Evolutionary conservation across 2,888 invertebrate species (phyloP), one percentile per base, ranked within the genome.

Genomic region (Timema cristinae): DNA sequence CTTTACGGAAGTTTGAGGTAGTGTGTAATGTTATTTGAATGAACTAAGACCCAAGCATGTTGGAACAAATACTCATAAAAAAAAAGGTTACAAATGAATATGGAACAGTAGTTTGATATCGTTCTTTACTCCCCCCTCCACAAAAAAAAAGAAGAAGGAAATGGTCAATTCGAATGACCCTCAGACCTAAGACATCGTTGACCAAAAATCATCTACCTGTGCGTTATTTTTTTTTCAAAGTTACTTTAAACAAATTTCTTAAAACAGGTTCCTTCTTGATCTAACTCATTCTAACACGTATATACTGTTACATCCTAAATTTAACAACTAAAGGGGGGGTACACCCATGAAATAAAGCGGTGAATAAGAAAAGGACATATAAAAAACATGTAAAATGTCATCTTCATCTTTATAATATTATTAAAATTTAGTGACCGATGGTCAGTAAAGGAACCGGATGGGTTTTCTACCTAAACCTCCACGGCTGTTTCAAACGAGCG

Each of bases 381-480:
- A 63, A 63, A 48, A 63, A 63, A 63, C 63, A 63, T 63, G 63
- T 63, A 63, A 63, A 32, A 63, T 63, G 63, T 63, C 63, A 63
- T 48, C 63, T 63, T 63, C 63, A 32, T 63, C 63, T 63, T 63
- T 63, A 63, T 48, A 48, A 63, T 63, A 63, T 63, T 63, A 63
- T 63, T 63, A 63, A n/a, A 63, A 63, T 63, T 48, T 63, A 63
- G 63, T 63, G 63, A 15, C 10, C 63, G 32, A 32, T 32, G 32
- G 32, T 32, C 32, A 32, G 32, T 32, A 32, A 32, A 32, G 32
- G 32, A 32, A 32, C 32, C 32, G 32, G 32, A 32, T 2, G 32
- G 32, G 32, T 32, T 32, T 32, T 32, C 32, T 32, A 32, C 32
- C 32, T 32, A 32, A 32, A 32, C 32, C 32, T 32, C 32, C 32